A percentile compares a stretch with the other conserved stretches of the same genome.
These are phyloP conservation scores for Hydrolagus affinis DNA, from an alignment of 2,113 vertebrate species.

Conservation along the genomic window DNA sequence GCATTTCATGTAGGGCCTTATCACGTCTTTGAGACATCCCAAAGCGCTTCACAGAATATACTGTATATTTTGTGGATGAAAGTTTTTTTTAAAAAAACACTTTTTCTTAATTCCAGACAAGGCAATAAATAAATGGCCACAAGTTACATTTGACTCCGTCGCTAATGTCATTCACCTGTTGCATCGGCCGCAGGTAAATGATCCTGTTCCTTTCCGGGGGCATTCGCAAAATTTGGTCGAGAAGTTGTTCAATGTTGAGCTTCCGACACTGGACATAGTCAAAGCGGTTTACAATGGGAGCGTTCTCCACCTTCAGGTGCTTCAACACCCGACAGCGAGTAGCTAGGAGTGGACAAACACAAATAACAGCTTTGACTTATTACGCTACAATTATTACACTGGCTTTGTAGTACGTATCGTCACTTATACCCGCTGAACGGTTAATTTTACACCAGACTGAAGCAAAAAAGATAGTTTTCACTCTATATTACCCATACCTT, in stretches of 20 bases:
- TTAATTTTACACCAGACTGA: background rate
- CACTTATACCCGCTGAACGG: background rate
- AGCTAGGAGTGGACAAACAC: constrained; percentile 54
- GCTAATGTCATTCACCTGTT: constrained; percentile 62
- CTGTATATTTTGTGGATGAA: too few relatives aligned
- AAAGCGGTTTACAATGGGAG: constrained; percentile 89
- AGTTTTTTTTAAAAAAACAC: too few relatives aligned
- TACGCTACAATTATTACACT: background rate
- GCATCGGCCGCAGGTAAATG: constrained; percentile 95
- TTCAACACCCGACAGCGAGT: constrained; percentile 93
- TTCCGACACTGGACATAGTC: constrained; percentile 97
- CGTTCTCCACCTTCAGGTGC: constrained; percentile 79
- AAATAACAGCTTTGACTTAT: constrained; percentile 6
- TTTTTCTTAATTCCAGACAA: too few relatives aligned
- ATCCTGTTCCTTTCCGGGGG: constrained; percentile 92
- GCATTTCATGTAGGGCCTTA: too few relatives aligned
- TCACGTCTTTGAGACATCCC: too few relatives aligned
- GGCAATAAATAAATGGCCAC: too few relatives aligned
- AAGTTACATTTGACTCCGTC: too few relatives aligned
- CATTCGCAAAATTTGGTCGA: constrained; percentile 92
- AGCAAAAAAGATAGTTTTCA: background rate
- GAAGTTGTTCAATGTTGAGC: constrained; percentile 89
- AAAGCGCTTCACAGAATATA: too few relatives aligned
- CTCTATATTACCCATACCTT: background rate
- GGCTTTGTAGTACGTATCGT: background rate